Conservation (phyloP, 2,797 vertebrate species). For the Hoplostethus atlanticus region DNA sequence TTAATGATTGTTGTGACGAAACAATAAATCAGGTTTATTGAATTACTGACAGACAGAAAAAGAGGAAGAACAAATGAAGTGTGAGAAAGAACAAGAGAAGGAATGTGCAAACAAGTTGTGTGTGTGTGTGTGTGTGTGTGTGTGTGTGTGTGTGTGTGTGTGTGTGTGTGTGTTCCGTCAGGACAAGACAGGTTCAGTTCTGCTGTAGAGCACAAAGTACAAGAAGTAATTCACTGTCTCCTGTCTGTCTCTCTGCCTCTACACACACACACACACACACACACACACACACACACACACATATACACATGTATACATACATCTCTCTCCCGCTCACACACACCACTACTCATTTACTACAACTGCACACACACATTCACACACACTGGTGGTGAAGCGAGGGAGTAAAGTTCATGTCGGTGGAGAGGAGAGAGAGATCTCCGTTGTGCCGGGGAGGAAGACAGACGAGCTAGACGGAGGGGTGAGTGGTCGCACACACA, state of each 20-base stretch:
- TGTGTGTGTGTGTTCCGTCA: constrained; percentile 7
- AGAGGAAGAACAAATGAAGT: background rate
- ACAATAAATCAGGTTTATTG: background rate
- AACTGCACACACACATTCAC: too few species aligned
- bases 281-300: too few species aligned
- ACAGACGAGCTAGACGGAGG: background rate
- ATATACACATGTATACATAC: too few species aligned
- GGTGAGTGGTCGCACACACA: constrained; percentile 37
- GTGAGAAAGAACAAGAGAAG: background rate
- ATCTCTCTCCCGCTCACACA: too few species aligned
- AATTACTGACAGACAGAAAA: background rate
- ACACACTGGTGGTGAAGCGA: constrained; percentile 22
- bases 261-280: background rate
- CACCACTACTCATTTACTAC: too few species aligned
- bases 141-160: constrained; percentile 12
- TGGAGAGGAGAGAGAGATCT: constrained; percentile 60
- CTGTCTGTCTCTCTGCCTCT: background rate
- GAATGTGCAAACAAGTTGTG: background rate
- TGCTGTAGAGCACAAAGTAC: too few species aligned
- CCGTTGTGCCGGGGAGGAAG: constrained; percentile 50
- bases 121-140: constrained; percentile 20
- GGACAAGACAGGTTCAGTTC: background rate
- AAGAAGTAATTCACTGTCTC: background rate
- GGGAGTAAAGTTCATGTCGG: constrained; percentile 49
- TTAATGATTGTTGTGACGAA: constrained; percentile 20